Base-by-base conservation (phyloP, 1,140 invertebrate genomes). In the Homarus americanus region DNA sequence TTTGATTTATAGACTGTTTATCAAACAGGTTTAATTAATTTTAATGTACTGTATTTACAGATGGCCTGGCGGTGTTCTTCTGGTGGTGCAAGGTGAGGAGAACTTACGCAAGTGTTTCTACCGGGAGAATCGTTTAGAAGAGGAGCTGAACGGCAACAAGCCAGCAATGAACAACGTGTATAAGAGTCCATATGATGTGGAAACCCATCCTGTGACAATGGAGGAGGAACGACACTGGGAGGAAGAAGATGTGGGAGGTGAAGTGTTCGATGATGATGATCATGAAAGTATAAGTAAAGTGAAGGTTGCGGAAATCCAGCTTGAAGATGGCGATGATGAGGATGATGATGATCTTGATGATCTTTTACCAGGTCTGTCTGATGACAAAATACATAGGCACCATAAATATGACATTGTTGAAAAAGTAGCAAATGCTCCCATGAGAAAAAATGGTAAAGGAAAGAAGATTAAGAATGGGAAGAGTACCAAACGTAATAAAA, bases 41-140 rank as follows among this genome's bases (percentile, higher is more conserved):
- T n/a, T n/a, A n/a, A n/a, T n/a, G n/a, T n/a, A n/a, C n/a, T n/a
- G n/a, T 73, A 24, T 1, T 41, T 83, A 34, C 91, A 92, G 91
- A 58, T 92, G 91, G 91, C 82, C 86, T 12, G 91, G 91, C 32
- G 91, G 87, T 15, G 84, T 87, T 10, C 49, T 92, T 10, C 84
- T 92, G 36, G 87, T 92, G 69, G 91, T 90, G n/a, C 32, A 82
- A 41, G 87, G 91, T 5, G 91, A 92, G 72, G 76, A 92, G 12
- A 92, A 92, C 88, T 63, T 92, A 58, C 87, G 88, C 24, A 86
- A 85, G 72, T 92, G 91, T 72, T 92, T 90, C 76, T 92, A 92
- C 76, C 66, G 85, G 15, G 91, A 92, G 79, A 44, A 75, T 20
- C 69, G 76, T 20, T 44, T 88, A 28, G 58, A 88, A 72, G 75